Evolutionary conservation across 2,113 vertebrate genomes (phyloP).

Genomic region (Plecotus auritus): DNA sequence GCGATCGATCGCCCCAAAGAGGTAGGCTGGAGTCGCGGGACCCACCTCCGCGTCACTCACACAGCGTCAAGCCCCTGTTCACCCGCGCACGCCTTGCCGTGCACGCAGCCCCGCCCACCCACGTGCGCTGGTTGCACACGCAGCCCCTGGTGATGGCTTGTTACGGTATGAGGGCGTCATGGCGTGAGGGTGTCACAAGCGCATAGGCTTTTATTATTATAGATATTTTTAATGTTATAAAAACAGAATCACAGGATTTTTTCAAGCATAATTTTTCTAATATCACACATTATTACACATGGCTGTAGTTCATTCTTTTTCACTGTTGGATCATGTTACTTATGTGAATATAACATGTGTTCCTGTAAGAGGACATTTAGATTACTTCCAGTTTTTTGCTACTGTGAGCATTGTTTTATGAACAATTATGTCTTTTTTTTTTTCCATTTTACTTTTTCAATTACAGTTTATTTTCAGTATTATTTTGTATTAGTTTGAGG

Average conservation of each 20-base stretch:
- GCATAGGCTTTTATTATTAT: neutral
- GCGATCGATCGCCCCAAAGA: no score
- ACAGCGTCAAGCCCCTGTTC: no score
- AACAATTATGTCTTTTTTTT: neutral
- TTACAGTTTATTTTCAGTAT: neutral
- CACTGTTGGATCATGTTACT: neutral
- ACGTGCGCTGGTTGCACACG: no score
- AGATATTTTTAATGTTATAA: neutral
- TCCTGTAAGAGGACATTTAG: neutral
- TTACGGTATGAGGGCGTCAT: no score
- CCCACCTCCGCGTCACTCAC: no score
- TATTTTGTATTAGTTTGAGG: neutral
- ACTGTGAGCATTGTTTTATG: neutral
- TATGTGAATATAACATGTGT: neutral
- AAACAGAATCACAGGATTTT: neutral
- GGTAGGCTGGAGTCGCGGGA: no score
- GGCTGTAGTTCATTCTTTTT: neutral
- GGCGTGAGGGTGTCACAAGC: no score
- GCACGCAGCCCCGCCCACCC: no score
- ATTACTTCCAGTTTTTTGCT: neutral
- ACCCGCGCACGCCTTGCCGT: accelerated
- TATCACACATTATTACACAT: neutral
- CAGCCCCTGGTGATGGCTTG: no score
- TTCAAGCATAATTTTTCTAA: neutral
- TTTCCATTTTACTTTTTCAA: neutral